Percentiles rank a stretch among this genome's conserved stretches.
Conservation (phyloP, 2,113 vertebrate genomes). For the Notiomystis cincta region DNA sequence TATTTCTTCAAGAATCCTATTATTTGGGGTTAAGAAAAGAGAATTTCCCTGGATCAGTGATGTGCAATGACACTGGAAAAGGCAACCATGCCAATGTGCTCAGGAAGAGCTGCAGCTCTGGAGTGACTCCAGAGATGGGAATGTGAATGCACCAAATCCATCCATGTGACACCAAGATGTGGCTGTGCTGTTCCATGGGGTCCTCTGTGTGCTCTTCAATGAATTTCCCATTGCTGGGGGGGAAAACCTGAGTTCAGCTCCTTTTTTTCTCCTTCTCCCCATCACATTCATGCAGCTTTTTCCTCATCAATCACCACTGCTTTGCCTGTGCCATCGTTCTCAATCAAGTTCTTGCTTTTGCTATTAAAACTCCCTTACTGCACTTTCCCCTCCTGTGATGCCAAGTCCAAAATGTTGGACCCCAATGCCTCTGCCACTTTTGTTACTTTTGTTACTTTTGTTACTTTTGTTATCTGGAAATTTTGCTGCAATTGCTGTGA, state of each 20-base stretch:
- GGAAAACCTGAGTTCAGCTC: rapidly evolving
- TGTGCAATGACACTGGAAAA: not conserved
- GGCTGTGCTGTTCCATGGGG: rapidly evolving
- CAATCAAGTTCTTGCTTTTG: not conserved
- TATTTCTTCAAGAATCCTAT: not conserved
- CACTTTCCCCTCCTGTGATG: not conserved
- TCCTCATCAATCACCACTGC: not conserved
- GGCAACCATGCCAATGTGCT: rapidly evolving
- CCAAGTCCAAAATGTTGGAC: not conserved
- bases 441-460: not conserved
- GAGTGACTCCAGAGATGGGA: not conserved
- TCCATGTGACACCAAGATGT: not conserved
- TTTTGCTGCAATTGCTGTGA: not conserved
- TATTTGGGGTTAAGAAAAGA: not conserved
- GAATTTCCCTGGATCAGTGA: not conserved
- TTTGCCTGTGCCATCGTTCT: not conserved
- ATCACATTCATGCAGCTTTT: not conserved
- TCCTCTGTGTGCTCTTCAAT: rapidly evolving
- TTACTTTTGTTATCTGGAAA: not conserved
- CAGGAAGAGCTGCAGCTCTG: not conserved
- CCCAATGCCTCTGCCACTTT: rapidly evolving
- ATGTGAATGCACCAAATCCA: not conserved
- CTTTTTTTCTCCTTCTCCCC: not conserved
- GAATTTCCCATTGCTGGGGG: not conserved
- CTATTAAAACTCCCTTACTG: not conserved